Evolutionary conservation across 2,797 vertebrate genomes (phyloP).

Genomic region (Pogoniulus pusillus): DNA sequence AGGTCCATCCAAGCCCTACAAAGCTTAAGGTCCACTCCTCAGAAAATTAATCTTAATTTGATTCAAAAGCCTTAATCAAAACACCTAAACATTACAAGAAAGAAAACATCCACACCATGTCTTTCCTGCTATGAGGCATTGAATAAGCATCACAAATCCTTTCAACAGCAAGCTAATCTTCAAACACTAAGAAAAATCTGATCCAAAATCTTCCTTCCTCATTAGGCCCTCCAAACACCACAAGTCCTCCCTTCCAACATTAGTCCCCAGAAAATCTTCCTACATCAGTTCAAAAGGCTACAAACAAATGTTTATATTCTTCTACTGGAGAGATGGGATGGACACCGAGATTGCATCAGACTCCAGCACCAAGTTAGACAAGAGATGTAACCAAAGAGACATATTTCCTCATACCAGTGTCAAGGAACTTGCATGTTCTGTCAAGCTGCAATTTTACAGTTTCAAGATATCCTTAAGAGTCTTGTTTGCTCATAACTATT

Average conservation of each 20-base stretch:
- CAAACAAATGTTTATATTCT: not conserved
- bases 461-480: not conserved
- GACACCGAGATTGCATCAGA: constrained; percentile 7
- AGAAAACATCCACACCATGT: not conserved
- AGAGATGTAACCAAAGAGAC: not conserved
- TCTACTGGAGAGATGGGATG: not conserved
- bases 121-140: not conserved
- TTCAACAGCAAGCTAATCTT: not conserved
- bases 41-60: not conserved
- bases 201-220: not conserved
- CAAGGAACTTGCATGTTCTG: not conserved
- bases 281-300: not conserved
- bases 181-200: not conserved
- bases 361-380: not conserved
- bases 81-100: not conserved
- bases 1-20: not conserved
- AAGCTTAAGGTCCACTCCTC: not conserved
- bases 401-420: constrained; percentile 10
- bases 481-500: not conserved
- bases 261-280: not conserved
- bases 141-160: not conserved
- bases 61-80: not conserved
- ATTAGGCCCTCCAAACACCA: not conserved
- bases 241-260: not conserved
- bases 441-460: not conserved